Conservation (phyloP, 2,797 vertebrate genomes). For the Dryobates pubescens region DNA sequence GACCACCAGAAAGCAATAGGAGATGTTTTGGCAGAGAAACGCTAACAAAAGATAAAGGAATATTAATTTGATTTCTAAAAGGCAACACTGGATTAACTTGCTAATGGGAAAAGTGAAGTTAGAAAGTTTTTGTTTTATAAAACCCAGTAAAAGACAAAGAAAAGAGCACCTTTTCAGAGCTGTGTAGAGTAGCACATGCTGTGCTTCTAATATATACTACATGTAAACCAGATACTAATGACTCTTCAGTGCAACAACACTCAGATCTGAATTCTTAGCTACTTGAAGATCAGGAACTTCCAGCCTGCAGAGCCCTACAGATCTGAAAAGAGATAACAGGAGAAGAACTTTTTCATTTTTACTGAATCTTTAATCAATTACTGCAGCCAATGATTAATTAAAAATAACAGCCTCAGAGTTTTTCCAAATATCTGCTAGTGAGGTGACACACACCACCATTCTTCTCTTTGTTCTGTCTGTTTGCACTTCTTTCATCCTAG, state of each 20-base stretch:
- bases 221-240: not conserved
- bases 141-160: not conserved
- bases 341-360: not conserved
- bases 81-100: not conserved
- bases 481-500: not conserved
- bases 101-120: not conserved
- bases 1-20: not conserved
- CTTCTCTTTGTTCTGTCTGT: not conserved
- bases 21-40: conserved; percentile 16
- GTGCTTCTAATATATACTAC: not conserved
- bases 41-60: not conserved
- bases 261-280: not conserved
- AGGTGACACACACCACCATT: not conserved
- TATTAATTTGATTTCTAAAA: not conserved
- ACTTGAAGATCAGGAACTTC: not conserved
- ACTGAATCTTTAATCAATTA: not conserved
- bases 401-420: not conserved
- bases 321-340: not conserved
- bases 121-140: not conserved
- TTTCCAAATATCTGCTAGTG: not conserved
- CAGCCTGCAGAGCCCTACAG: not conserved
- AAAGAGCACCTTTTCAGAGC: not conserved
- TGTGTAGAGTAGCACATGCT: not conserved
- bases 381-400: not conserved
- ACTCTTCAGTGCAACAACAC: not conserved